Evolutionary conservation across 2,113 vertebrate species (phyloP).

Genomic region (Phocoena phocoena): DNA sequence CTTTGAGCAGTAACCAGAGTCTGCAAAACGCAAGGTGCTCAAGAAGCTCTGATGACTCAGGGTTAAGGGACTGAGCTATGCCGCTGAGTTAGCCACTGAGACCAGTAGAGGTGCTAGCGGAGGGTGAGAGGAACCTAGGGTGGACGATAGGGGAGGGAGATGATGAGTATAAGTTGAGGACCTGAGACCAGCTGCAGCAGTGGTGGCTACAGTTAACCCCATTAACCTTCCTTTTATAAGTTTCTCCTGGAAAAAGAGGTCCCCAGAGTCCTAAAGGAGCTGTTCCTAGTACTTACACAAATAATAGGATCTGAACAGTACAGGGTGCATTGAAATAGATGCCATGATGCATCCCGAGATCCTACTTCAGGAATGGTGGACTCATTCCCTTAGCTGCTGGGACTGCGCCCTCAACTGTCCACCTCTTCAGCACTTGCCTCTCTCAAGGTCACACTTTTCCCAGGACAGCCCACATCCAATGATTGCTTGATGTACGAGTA

Average conservation of each 20-base stretch:
- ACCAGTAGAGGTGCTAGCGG: background rate
- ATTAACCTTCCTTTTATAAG: background rate
- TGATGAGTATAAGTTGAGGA: background rate
- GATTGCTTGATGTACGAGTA: background rate
- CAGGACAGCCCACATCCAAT: background rate
- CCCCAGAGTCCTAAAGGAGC: background rate
- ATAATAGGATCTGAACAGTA: background rate
- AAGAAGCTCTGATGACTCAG: background rate
- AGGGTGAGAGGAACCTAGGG: background rate
- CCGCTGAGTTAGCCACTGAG: background rate
- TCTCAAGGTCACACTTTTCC: background rate
- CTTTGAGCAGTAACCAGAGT: background rate
- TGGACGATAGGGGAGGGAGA: background rate
- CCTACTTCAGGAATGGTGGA: background rate
- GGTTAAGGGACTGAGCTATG: background rate
- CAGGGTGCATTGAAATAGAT: background rate
- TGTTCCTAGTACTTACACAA: background rate
- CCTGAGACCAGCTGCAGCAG: background rate
- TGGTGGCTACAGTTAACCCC: background rate
- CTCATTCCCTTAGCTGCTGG: background rate
- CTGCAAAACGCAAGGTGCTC: background rate
- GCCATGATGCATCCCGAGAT: background rate
- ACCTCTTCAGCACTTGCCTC: background rate
- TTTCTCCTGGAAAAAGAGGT: background rate
- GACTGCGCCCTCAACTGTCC: background rate